phyloP scores from a whole-genome alignment of 2,113 vertebrate species.

The Andinoacara biseriatus region DNA sequence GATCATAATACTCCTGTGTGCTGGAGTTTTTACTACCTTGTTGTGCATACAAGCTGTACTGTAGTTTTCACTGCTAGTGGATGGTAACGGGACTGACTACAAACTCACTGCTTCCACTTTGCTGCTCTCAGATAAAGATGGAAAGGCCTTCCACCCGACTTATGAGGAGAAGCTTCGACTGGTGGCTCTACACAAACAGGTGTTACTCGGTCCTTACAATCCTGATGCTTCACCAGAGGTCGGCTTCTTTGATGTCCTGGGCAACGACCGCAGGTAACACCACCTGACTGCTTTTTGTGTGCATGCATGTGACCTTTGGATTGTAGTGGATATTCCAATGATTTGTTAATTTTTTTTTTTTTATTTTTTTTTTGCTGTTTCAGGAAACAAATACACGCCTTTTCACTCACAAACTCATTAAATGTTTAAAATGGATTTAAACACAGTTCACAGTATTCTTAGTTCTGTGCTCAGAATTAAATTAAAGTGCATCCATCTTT shows the following conservation, averaged over 20 bases:
- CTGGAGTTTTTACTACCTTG: not conserved
- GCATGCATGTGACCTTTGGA: conserved; percentile 19
- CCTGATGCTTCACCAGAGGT: conserved; percentile 96
- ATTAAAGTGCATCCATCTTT: not conserved
- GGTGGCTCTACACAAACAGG: conserved; percentile 95
- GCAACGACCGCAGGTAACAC: conserved; percentile 94
- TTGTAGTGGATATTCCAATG: not conserved
- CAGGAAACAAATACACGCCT: not conserved
- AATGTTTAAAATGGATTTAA: not conserved
- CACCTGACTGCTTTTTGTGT: not conserved
- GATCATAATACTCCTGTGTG: not conserved
- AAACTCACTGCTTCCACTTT: not conserved
- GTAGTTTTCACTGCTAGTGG: not conserved
- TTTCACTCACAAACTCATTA: not conserved
- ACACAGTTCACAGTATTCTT: not conserved
- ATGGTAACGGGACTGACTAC: not conserved
- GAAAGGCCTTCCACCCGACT: conserved; percentile 98
- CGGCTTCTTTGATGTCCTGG: conserved; percentile 98
- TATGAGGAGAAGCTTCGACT: conserved; percentile 97
- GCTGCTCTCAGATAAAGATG: conserved; percentile 89
- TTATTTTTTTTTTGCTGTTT: not conserved
- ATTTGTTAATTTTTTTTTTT: not conserved
- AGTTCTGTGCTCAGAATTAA: not conserved
- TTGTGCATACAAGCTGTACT: not conserved
- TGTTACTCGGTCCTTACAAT: conserved; percentile 92